Evolutionary conservation across 1,140 invertebrate species (phyloP).

Genomic region (Caenorhabditis inopinata): DNA sequence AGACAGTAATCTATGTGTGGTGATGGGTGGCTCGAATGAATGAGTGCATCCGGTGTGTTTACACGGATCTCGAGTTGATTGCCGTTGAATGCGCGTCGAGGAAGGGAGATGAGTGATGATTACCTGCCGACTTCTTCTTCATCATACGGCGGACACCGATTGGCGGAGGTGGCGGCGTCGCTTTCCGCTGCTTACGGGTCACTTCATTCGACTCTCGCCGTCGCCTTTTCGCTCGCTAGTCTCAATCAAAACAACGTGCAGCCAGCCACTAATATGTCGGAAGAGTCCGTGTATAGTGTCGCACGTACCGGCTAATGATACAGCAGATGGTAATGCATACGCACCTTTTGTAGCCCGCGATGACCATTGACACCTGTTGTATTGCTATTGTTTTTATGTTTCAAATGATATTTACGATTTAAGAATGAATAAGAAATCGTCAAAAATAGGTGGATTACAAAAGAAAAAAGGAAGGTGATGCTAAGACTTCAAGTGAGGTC

Average conservation of each 20-base stretch:
- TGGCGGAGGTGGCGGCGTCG: neutral
- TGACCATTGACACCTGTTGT: slow-evolving; percentile 1
- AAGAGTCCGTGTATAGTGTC: no score
- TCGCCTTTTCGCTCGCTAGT: neutral
- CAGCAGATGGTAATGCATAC: neutral
- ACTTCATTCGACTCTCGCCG: slow-evolving; percentile 1
- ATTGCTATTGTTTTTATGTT: neutral
- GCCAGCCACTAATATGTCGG: neutral
- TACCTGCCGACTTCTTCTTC: neutral
- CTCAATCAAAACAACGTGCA: neutral
- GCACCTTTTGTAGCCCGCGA: neutral
- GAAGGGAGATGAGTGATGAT: slow-evolving; percentile 10
- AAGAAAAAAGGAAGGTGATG: no score
- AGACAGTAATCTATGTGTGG: neutral
- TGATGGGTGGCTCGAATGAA: slow-evolving; percentile 1
- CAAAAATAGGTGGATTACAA: no score
- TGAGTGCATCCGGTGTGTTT: slow-evolving; percentile 25
- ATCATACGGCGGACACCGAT: no score
- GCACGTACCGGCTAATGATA: neutral
- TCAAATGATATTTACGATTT: neutral
- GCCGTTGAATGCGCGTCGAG: neutral
- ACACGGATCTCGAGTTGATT: slow-evolving; percentile 27
- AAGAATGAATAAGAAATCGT: neutral
- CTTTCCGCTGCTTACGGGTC: slow-evolving; percentile 15
- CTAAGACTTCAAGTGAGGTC: neutral